Evolutionary conservation across 2,113 vertebrate species (phyloP).

Genomic region (Chunga burmeisteri): DNA sequence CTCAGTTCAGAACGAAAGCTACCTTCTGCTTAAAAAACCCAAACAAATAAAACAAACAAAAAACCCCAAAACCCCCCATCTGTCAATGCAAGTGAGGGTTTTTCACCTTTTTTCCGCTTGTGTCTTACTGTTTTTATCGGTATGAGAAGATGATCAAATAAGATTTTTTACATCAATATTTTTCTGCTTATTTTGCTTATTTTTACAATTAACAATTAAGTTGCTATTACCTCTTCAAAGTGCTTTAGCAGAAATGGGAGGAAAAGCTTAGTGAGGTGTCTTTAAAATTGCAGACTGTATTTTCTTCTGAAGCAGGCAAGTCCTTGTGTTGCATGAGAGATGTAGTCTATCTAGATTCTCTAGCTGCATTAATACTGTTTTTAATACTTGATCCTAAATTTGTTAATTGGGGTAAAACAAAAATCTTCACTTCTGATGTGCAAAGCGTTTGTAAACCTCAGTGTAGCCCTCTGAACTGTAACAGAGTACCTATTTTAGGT

Average conservation of each 20-base stretch:
- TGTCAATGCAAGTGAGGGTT: too few species aligned
- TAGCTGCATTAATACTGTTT: not conserved
- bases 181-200: not conserved
- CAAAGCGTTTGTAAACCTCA: not conserved
- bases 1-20: not conserved
- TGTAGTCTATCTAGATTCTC: not conserved
- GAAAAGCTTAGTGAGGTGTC: not conserved
- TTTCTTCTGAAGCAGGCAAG: not conserved
- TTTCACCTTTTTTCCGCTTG: not conserved
- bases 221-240: not conserved
- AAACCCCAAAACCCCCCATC: fast-evolving
- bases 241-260: not conserved
- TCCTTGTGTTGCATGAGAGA: not conserved
- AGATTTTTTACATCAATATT: not conserved
- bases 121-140: not conserved
- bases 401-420: not conserved
- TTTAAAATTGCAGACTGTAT: not conserved
- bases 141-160: not conserved
- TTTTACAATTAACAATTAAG: not conserved
- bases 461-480: not conserved
- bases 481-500: not conserved
- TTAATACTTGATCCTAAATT: not conserved
- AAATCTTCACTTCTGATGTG: not conserved
- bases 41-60: too few species aligned
- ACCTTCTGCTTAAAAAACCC: not conserved